phyloP scores from a whole-genome alignment of 1,140 invertebrate genomes.

The Teleopsis dalmanni region DNA sequence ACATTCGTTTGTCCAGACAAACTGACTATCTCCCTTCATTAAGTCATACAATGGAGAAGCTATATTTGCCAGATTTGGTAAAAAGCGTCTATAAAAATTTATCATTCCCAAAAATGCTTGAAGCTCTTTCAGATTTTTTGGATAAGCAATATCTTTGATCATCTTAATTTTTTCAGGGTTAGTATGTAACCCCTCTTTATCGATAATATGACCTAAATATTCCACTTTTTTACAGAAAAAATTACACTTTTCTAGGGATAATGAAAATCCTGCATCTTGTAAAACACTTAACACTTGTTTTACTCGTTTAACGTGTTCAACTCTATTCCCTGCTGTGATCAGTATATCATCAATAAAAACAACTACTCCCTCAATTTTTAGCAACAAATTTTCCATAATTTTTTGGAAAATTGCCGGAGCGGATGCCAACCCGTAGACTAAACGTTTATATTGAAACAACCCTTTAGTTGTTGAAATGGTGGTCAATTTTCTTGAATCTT shows the following conservation, averaged over 20 bases:
- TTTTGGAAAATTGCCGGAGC: conserved; percentile 21
- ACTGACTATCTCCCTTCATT: neutral
- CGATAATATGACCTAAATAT: conserved; percentile 30
- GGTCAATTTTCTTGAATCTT: conserved; percentile 16
- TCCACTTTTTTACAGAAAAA: conserved; percentile 21
- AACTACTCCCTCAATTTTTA: conserved; percentile 18
- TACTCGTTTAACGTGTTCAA: conserved; percentile 13
- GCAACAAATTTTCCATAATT: conserved; percentile 12
- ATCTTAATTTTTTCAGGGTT: conserved; percentile 18
- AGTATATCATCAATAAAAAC: conserved; percentile 28
- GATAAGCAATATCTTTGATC: conserved; percentile 18
- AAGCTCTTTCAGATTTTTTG: conserved; percentile 21
- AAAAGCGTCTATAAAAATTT: conserved; percentile 35
- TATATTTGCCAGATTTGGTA: conserved; percentile 25
- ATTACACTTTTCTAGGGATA: conserved; percentile 17
- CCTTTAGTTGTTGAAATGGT: conserved; percentile 19
- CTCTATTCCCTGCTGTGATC: conserved; percentile 14
- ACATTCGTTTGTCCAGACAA: conserved; percentile 1
- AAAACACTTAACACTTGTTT: conserved; percentile 19
- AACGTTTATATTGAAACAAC: conserved; percentile 17
- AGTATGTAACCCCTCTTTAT: conserved; percentile 19
- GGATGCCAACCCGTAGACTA: conserved; percentile 18
- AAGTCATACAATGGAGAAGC: conserved; percentile 28
- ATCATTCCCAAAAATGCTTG: conserved; percentile 27
- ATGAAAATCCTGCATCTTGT: conserved; percentile 18